Base-by-base conservation (phyloP, 2,113 vertebrate species). In the Ardeotis arabs region DNA sequence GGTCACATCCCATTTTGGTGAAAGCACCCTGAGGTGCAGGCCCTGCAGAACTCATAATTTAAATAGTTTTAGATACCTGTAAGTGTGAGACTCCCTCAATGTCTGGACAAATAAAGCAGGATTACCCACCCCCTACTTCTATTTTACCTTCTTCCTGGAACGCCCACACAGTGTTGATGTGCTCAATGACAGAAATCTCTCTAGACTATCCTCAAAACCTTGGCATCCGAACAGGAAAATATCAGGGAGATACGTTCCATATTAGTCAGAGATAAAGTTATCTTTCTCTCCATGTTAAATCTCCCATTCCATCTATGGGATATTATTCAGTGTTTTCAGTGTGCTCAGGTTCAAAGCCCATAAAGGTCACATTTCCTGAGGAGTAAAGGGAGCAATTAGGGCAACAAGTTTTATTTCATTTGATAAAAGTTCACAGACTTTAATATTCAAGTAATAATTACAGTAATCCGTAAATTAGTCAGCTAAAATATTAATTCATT, bases 401-500 rank as follows among this genome's bases (percentile, higher is more conserved):
- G 70, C 94, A 97, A 96, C 95, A 97, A 93, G 87, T 97, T 97
- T 97, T 95, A 94, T 94, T 97, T 97, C 72, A 86, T 95, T 97
- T 97, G 82, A 90, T 91, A 93, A 93, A 98, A 98, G 90, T 97
- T 97, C 89, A 87, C 83, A 88, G 93, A 58, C 86, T 97, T 97
- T 96, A 96, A 96, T 93, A 97, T 91, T 91, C 88, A 95, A 97
- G 86, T 94, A 97, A 97, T 97, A 98, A 97, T 98, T 97, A 93
- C 78, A 93, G 92, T 97, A 97, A 98, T 96, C 83, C 41, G 6
- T 97, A 97, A 93, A 97, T 96, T 97, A 97, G 74, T 94, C 84
- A 95, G 84, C 83, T 97, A 95, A 98, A 98, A 98, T 98, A 98
- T 94, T 96, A 97, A 97, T 97, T 96, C 89, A 81, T 97, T 97